Evolutionary conservation across 1,140 invertebrate genomes (phyloP).

Genomic region (Zaprionus camerounensis): DNA sequence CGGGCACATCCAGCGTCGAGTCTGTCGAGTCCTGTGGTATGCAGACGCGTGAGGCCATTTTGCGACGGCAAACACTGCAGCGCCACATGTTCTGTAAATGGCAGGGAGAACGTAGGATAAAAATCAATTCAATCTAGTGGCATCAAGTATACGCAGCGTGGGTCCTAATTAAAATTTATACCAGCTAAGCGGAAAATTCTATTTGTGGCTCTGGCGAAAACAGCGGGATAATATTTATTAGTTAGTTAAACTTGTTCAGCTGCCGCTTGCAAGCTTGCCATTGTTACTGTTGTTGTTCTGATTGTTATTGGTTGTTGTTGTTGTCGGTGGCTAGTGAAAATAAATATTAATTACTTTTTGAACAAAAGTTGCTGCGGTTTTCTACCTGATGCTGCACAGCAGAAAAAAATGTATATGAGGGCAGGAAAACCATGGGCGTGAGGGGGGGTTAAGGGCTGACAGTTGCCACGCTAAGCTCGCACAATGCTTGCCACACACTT

Average conservation of each 20-base stretch:
- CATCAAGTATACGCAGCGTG: conserved; percentile 35
- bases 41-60: conserved; percentile 89
- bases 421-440: no score
- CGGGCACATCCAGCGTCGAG: conserved; percentile 90
- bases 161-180: conserved; percentile 60
- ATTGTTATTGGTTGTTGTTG: conserved; percentile 13
- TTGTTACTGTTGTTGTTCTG: conserved; percentile 2
- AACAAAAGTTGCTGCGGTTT: conserved; percentile 62
- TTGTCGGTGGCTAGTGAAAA: conserved; percentile 46
- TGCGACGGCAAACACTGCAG: conserved; percentile 92
- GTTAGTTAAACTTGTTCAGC: conserved; percentile 46
- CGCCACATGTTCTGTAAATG: conserved; percentile 89
- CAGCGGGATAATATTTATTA: conserved; percentile 57
- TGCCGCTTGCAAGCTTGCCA: neutral
- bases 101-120: neutral
- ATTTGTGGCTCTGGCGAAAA: conserved; percentile 47
- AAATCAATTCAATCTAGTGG: conserved; percentile 49
- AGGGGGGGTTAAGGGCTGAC: no score
- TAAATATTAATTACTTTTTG: conserved; percentile 80
- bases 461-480: conserved; percentile 2
- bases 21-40: conserved; percentile 91
- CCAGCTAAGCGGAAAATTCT: conserved; percentile 51
- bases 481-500: conserved; percentile 59
- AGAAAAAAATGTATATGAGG: conserved; percentile 38
- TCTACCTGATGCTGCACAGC: conserved; percentile 10